A percentile compares a stretch with the other conserved stretches of the same genome.
These are phyloP conservation scores for Tokudaia muenninki DNA, from an alignment of 2,797 vertebrate species.

Conservation along the genomic window DNA sequence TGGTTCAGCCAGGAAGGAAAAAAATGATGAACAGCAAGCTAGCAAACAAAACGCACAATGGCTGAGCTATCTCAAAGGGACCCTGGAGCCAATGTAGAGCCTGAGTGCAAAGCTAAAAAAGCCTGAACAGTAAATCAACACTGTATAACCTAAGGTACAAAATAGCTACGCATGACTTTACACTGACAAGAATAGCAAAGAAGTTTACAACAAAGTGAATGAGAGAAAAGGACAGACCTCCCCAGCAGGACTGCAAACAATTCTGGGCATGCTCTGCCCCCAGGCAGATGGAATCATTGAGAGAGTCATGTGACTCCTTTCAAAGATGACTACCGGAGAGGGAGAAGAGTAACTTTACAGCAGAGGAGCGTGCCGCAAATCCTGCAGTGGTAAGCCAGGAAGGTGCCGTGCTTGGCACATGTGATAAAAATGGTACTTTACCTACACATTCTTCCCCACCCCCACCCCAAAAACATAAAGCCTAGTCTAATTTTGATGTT, in stretches of 20 bases:
- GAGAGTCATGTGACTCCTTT: neutral
- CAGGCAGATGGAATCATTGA: neutral
- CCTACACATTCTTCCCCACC: neutral
- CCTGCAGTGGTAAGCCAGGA: neutral
- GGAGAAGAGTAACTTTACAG: neutral
- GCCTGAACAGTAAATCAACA: neutral
- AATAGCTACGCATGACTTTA: neutral
- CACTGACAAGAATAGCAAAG: neutral
- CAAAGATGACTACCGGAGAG: neutral
- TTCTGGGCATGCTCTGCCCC: neutral
- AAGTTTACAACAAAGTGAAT: neutral
- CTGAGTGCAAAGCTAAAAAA: neutral
- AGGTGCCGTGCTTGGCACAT: neutral
- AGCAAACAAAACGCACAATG: neutral
- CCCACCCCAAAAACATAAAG: neutral
- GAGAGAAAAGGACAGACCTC: neutral
- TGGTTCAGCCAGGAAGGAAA: neutral
- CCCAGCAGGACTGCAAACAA: slow-evolving; percentile 17
- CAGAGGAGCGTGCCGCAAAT: neutral
- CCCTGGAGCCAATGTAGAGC: neutral
- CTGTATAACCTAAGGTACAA: neutral
- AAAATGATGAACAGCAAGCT: neutral
- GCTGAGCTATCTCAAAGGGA: neutral
- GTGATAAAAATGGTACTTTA: neutral
- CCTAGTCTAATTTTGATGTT: neutral